Conservation (phyloP, 2,797 vertebrate species). For the Mus minutoides region DNA sequence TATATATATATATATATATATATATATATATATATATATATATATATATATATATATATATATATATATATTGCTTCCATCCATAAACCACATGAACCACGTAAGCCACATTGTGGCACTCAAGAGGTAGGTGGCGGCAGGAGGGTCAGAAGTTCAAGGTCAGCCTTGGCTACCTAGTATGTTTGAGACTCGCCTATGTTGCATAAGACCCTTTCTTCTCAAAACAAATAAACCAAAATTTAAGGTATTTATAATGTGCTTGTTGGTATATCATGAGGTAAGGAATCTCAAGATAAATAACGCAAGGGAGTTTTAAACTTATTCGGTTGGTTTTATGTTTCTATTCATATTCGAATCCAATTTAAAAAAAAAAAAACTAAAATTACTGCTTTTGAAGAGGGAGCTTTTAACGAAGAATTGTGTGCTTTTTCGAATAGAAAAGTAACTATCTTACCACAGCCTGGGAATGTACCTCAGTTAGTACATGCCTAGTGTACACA, state of each 20-base stretch:
- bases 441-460: neutral
- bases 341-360: conserved; percentile 9
- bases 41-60: no score
- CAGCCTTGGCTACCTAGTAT: neutral
- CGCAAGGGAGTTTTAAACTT: neutral
- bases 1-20: no score
- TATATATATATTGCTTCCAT: neutral
- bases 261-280: neutral
- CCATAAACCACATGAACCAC: neutral
- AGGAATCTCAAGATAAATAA: conserved; percentile 7
- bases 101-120: neutral
- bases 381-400: neutral
- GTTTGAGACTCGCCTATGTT: neutral
- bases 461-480: neutral
- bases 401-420: conserved; percentile 12
- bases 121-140: neutral
- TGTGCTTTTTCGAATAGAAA: conserved; percentile 27
- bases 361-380: neutral
- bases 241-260: neutral
- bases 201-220: neutral
- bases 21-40: neutral
- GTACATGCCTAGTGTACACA: neutral
- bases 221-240: neutral
- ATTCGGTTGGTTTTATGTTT: neutral
- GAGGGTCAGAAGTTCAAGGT: neutral